Base-by-base conservation (phyloP, 2,888 invertebrate genomes). In the Agrilus cyanescens region DNA sequence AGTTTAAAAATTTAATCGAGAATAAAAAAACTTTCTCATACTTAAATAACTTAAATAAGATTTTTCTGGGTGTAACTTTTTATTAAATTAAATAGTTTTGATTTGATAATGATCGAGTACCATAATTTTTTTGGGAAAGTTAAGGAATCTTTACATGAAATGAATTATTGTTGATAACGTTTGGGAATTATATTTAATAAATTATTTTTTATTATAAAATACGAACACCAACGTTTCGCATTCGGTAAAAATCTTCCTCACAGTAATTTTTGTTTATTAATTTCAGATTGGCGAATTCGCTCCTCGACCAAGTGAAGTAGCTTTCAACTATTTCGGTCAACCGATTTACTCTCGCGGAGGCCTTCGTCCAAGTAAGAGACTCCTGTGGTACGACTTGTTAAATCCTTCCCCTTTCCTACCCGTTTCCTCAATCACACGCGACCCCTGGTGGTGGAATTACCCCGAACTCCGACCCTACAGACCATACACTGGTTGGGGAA, bases 401-500 rank as follows among this genome's bases (percentile, higher is more conserved):
- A 82, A 85, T 70, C 88, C 89, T 52, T 82, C 80, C 59, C 80
- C 84, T 42, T 75, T 73, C 59, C 72, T 84, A 60, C 88, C 88
- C 46, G 74, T 85, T 64, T 84, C 84, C 57, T 78, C 85, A 55
- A 80, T 87, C 68, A 80, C 82, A 55, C 80, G 86, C 65, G 88
- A 89, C 73, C 88, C 88, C 59, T 89, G 87, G 83, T 89, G 88
- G 89, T 82, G 82, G 77, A 79, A 80, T 69, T 77, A 84, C 69
- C 87, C 86, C 56, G 80, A 82, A 68, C 76, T 84, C 68, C 78
- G 77, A 66, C 89, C 89, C 53, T 74, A 81, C 68, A 71, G 71
- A 49, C 68, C 71, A 51, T 72, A 71, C 61, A 73, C 73, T 61
- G 74, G 78, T 58, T 77, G 76, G 74, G 78, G 79, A 66, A 77